phyloP scores from a whole-genome alignment of 2,797 vertebrate genomes.

The Sebastes cheni region DNA sequence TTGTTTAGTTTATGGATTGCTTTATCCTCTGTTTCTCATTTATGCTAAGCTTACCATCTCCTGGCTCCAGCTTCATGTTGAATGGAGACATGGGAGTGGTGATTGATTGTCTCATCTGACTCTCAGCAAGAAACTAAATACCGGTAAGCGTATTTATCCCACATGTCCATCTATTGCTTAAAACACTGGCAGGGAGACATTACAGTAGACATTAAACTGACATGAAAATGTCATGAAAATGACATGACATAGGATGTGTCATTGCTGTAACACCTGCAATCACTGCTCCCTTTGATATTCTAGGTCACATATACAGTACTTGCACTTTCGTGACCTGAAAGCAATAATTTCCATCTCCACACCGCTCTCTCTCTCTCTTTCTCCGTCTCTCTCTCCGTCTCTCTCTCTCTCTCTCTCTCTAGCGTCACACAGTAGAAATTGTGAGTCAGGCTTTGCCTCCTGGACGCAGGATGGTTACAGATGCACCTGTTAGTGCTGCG shows the following conservation, averaged over 20 bases:
- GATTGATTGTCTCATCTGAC: background rate
- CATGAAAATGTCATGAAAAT: too few species aligned
- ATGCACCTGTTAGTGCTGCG: conserved; percentile 50
- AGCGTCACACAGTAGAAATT: conserved; percentile 8
- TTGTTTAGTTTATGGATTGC: too few species aligned
- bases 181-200: background rate
- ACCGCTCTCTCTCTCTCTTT: conserved; percentile 3
- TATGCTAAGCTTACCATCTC: background rate
- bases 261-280: conserved; percentile 10
- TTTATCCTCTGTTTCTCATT: background rate
- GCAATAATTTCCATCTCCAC: conserved; percentile 29
- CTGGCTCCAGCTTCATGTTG: background rate
- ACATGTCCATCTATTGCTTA: background rate
- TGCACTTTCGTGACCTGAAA: conserved; percentile 43
- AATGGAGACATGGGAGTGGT: background rate
- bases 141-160: background rate
- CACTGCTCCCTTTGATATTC: conserved; percentile 22
- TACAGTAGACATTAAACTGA: too few species aligned
- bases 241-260: background rate
- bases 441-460: conserved; percentile 36
- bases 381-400: background rate
- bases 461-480: conserved; percentile 30
- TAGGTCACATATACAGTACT: conserved; percentile 7
- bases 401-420: background rate
- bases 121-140: background rate